Evolutionary conservation across 30 jellyfish, hydroid and myxozoan genomes (phyloP).

Genomic region (Hydractinia echinata): DNA sequence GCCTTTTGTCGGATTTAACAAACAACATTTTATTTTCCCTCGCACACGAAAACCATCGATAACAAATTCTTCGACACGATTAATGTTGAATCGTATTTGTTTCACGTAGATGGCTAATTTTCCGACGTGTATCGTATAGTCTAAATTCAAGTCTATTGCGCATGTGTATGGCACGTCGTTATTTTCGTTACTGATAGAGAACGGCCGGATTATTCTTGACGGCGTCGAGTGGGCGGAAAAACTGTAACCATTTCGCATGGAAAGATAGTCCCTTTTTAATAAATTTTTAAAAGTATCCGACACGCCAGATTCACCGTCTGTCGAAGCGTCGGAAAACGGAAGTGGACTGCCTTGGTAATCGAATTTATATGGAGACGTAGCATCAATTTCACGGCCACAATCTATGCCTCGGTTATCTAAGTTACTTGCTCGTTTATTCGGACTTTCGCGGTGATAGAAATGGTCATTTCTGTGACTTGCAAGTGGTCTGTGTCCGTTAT

Average conservation of each 20-base stretch:
- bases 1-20: conserved; percentile 78
- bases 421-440: neutral
- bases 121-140: conserved; percentile 91
- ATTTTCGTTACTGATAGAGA: neutral
- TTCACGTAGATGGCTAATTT: conserved; percentile 75
- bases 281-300: conserved; percentile 81
- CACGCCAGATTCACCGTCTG: conserved; percentile 80
- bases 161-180: conserved; percentile 63
- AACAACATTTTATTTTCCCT: conserved; percentile 74
- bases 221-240: conserved; percentile 10
- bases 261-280: conserved; percentile 48
- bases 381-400: neutral
- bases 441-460: neutral
- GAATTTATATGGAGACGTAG: conserved; percentile 12
- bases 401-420: neutral
- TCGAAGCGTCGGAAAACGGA: conserved; percentile 82
- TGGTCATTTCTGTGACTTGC: neutral
- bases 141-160: conserved; percentile 62
- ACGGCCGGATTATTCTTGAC: conserved; percentile 30
- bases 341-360: conserved; percentile 80
- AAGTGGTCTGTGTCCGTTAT: neutral
- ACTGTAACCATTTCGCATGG: conserved; percentile 40
- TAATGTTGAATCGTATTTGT: conserved; percentile 52
- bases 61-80: conserved; percentile 66
- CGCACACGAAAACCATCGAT: conserved; percentile 60